Base-by-base conservation (phyloP, 2,888 invertebrate genomes). In the Leptopterna dolabrata region DNA sequence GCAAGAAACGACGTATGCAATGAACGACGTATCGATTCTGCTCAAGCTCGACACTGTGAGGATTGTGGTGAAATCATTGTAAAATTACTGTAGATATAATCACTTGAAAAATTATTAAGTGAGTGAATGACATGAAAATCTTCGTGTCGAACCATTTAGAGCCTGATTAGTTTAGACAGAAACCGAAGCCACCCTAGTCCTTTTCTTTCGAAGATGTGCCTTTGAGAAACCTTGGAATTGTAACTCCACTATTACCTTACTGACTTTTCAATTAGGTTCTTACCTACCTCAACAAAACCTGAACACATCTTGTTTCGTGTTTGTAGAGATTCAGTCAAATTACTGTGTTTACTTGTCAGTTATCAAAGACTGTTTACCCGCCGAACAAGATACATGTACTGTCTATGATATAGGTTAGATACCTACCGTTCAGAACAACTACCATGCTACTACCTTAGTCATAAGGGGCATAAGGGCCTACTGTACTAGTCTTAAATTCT, bases 121-220 rank as follows among this genome's bases (percentile, higher is more conserved):
- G 47, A 7, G 13, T 7, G 16, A 14, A 47, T 24, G 11, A 27
- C 24, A 63, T 19, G 27, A 63, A 63, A 24, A 63, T 24, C n/a
- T 16, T 55, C 27, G 24, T 63, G 63, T 63, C 55, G 19, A 55
- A 19, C 19, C 55, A 19, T 3, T 3, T 63, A 14, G 27, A 27
- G 63, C 63, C 63, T 63, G 19, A 19, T 16, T 63, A 24, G 63
- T 63, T 63, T 63, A 63, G 63, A 63, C 63, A 11, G 6, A 19
- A 63, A 63, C 63, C 63, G 63, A 63, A 63, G 63, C 63, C 24
- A 63, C 63, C 63, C 63, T 63, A 63, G 63, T 63, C 63, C 19
- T 63, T 63, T 63, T 9, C 51, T 1, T 1, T 63, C 19, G 63
- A 63, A 63, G 63, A 63, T 63, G 63, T 24, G 24, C 63, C 27